These are phyloP conservation scores for Ploceus nigricollis DNA, from an alignment of 2,113 vertebrate species.

Conservation along the genomic window DNA sequence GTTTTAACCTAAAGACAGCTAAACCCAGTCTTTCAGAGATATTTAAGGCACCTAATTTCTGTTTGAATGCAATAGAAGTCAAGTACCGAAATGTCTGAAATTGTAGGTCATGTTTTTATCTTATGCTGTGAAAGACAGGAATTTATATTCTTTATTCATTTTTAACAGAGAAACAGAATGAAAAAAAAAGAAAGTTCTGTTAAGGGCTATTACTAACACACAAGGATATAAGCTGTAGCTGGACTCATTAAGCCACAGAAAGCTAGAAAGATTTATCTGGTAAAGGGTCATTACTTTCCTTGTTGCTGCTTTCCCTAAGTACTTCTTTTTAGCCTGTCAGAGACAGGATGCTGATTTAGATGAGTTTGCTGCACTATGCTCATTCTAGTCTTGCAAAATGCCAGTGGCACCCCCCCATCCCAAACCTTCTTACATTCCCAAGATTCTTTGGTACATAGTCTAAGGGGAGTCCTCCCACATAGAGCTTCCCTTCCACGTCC, in stretches of 20 bases:
- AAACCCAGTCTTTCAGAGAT: neutral
- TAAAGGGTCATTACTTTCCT: neutral
- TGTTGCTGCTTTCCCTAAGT: neutral
- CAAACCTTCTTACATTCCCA: slow-evolving; percentile 77
- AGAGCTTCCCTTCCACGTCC: slow-evolving; percentile 85
- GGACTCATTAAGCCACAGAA: neutral
- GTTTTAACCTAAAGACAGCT: neutral
- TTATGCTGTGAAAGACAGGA: neutral
- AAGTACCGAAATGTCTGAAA: neutral
- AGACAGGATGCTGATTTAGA: neutral
- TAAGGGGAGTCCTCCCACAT: slow-evolving; percentile 84
- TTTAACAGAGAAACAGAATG: neutral
- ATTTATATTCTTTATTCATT: neutral
- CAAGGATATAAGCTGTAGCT: neutral
- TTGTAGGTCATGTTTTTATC: neutral
- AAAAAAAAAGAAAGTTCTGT: neutral
- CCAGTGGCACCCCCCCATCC: accelerated
- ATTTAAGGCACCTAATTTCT: neutral
- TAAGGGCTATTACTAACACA: neutral
- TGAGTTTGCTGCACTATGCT: neutral
- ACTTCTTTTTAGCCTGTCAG: neutral
- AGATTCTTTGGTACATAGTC: slow-evolving; percentile 75
- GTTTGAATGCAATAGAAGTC: neutral
- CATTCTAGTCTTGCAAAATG: neutral
- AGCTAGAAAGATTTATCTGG: neutral